These are phyloP conservation scores for Antheraea assamensis DNA, from an alignment of 2,888 invertebrate species.

Conservation along the genomic window DNA sequence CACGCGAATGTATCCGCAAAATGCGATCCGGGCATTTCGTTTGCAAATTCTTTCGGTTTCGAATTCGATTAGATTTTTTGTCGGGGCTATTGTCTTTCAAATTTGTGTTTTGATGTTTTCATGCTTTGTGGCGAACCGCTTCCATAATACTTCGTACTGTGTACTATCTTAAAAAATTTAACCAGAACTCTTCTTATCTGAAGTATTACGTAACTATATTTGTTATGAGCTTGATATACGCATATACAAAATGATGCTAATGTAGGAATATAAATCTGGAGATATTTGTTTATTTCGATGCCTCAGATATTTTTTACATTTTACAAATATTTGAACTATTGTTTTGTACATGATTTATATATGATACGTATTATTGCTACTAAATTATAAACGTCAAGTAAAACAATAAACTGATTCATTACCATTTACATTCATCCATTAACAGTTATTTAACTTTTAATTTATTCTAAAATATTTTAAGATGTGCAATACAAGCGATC, in stretches of 20 bases:
- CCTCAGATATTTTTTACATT: no score
- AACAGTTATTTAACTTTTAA: background rate
- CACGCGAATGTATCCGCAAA: conserved; percentile 80
- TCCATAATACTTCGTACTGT: background rate
- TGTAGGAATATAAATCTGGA: no score
- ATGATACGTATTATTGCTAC: no score
- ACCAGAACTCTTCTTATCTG: background rate
- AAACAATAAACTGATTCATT: background rate
- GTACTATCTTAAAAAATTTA: background rate
- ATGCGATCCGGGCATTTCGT: conserved; percentile 79
- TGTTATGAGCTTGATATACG: no score
- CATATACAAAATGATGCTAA: background rate
- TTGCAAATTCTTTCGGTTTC: conserved; percentile 71
- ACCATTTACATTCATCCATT: background rate
- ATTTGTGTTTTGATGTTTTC: conserved; percentile 57
- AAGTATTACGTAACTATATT: background rate
- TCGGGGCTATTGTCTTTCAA: conserved; percentile 70
- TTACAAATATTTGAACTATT: no score
- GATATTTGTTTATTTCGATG: no score
- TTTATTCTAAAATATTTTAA: background rate
- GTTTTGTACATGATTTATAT: no score
- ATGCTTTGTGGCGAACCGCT: conserved; percentile 49
- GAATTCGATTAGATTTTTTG: conserved; percentile 64
- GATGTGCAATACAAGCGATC: conserved; percentile 23
- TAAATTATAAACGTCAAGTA: background rate